These are phyloP conservation scores for Pemphigus obesinymphae DNA, from an alignment of 1,140 invertebrate genomes.

Conservation along the genomic window DNA sequence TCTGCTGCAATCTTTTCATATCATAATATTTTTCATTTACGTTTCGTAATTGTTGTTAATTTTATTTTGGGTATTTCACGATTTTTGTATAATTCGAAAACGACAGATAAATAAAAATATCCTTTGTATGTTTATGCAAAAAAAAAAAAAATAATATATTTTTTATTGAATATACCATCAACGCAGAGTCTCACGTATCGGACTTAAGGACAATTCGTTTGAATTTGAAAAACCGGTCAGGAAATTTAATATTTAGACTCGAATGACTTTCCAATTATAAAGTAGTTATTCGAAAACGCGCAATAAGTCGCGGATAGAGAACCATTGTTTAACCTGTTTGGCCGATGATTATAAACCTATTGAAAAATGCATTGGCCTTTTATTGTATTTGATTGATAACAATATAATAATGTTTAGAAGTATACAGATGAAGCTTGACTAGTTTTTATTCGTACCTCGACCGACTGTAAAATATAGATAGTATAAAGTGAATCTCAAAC, in stretches of 20 bases:
- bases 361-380: neutral
- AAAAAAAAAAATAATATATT: too few species aligned
- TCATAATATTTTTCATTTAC: neutral
- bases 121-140: too few species aligned
- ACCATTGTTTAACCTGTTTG: slow-evolving; percentile 13
- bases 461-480: neutral
- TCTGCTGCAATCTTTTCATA: too few species aligned
- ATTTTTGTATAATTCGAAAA: too few species aligned
- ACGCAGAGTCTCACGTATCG: neutral
- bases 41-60: neutral
- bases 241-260: neutral
- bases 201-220: neutral
- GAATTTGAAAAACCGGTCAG: neutral
- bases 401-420: too few species aligned
- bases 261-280: neutral
- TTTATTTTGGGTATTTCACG: too few species aligned
- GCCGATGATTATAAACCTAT: neutral
- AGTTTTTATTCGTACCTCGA: neutral
- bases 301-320: too few species aligned
- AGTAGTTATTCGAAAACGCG: neutral
- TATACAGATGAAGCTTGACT: neutral
- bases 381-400: neutral
- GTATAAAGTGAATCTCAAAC: neutral
- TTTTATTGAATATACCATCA: too few species aligned
- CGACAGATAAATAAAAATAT: too few species aligned